Base-by-base conservation (phyloP, 2,113 vertebrate species). In the Xenopus laevis region DNA sequence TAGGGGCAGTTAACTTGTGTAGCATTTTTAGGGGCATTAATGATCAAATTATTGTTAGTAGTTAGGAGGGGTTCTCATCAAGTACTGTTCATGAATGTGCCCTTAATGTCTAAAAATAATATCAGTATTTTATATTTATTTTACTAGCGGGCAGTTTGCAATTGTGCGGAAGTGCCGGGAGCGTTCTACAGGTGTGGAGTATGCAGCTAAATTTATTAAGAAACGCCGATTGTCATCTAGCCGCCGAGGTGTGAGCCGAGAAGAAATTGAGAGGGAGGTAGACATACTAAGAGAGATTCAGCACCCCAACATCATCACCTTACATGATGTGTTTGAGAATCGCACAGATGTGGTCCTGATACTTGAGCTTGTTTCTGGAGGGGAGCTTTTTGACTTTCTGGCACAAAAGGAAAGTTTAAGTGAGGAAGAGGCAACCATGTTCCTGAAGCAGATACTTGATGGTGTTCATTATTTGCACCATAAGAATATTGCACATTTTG, bases 241-340 rank as follows among this genome's bases (percentile, higher is more conserved):
- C 83, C 93, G 96, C 2, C 88, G 97, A 0, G 97, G 97, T 0
- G 97, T 99, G 83, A 98, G 96, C 89, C 89, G 96, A 0, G 97
- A 98, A 81, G 97, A 99, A 90, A 99, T 99, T 0, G 93, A 98
- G 86, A 85, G 97, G 0, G 97, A 99, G 84, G 97, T 98, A 82
- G 93, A 96, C 87, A 98, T 99, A 86, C 87, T 99, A 81, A 86
- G 95, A 0, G 95, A 95, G 87, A 96, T 98, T 85, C 95, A 96
- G 83, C 97, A 99, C 89, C 94, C 93, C 85, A 98, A 99, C 89
- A 98, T 98, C 90, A 98, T 99, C 89, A 96, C 96, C 0, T 89
- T 99, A 73, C 96, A 99, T 0, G 96, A 99, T 88, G 93, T 99
- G 87, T 98, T 98, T 0, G 97, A 99, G 86, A 98, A 98, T 88